Base-by-base conservation (phyloP, 2,113 vertebrate genomes). In the Sturnira hondurensis region DNA sequence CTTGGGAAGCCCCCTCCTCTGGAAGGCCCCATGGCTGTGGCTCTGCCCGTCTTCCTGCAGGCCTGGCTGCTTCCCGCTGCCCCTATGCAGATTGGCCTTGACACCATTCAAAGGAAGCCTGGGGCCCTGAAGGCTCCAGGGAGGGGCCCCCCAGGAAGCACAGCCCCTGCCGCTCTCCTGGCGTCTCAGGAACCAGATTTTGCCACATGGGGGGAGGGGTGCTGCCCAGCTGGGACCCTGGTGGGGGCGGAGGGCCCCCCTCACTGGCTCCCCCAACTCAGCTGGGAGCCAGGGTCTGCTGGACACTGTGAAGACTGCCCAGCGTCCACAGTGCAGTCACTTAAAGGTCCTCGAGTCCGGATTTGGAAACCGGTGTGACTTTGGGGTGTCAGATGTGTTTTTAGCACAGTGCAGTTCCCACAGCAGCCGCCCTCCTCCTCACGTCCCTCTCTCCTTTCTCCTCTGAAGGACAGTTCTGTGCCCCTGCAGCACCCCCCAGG, bases 1-100 rank as follows among this genome's bases (percentile, higher is more conserved):
- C 1, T 19, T 0, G 24, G 43, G 5, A 13, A 47, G 24, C 43
- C 15, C 6, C 26, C 58, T 58, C n/a, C n/a, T n/a, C n/a, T n/a
- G n/a, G n/a, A n/a, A n/a, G n/a, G n/a, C 2, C 54, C 54, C 11
- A 19, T 24, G 54, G 19, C 54, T 12, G 0, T 3, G 24, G 56
- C 9, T 26, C 52, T n/a, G 33, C 22, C 8, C 9, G 2, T 9
- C 22, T 1, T 7, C 67, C 47, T 1, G 17, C 5, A 2, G 5
- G 82, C 33, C 31, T 67, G 13, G 8, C 45, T 3, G 17, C 84
- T 71, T 16, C 26, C 85, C 1, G 8, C 19, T 7, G 24, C 47
- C 47, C 47, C n/a, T n/a, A n/a, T n/a, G n/a, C n/a, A n/a, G n/a
- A n/a, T n/a, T n/a, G n/a, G n/a, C 6, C 43, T 36, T 13, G 47